Evolutionary conservation across 2,888 invertebrate genomes (phyloP), one percentile per base, ranked within the genome.

Genomic region (Chromoteleia sp.): DNA sequence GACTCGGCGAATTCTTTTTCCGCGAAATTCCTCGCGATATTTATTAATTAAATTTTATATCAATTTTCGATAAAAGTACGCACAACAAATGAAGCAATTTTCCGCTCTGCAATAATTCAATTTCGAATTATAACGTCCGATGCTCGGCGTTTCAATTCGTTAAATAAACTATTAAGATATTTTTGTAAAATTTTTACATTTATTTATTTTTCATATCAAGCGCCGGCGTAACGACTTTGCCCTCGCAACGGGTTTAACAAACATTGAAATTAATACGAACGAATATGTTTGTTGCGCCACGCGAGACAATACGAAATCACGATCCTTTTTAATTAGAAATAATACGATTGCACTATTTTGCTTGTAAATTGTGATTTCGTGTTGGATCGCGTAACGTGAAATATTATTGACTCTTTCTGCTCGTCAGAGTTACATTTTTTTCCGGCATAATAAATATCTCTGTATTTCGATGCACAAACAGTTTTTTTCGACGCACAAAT

Each of bases 301-400:
- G 33, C 29, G 39, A 58, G 29, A 48, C 48, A 41, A 74, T 43
- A 29, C 56, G 43, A 56, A 74, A 65, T 74, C 56, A 58, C 67
- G 39, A 76, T 59, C 52, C 50, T 52, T 76, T 67, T 76, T 52
- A 76, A 76, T 68, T 76, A 59, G 43, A 76, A 67, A 68, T 76
- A 76, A 76, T 59, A 43, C 29, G 59, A 52, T 58, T 68, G 19
- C 48, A 15, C 56, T 39, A 56, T 56, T 65, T 67, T 50, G 14
- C 30, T 48, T 45, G 63, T 48, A 58, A 58, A 75, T 75, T 65
- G 56, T 65, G 56, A 63, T 48, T 63, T 39, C 21, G 2, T 33
- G 41, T 65, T 43, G 29, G 29, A 58, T 50, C 33, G 17, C n/a
- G 45, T n/a, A 59, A 71, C 45, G 25, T 48, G 36, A 50, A 65